Evolutionary conservation across 2,888 invertebrate species (phyloP), one percentile per base, ranked within the genome.

Genomic region (Fragum sueziense): DNA sequence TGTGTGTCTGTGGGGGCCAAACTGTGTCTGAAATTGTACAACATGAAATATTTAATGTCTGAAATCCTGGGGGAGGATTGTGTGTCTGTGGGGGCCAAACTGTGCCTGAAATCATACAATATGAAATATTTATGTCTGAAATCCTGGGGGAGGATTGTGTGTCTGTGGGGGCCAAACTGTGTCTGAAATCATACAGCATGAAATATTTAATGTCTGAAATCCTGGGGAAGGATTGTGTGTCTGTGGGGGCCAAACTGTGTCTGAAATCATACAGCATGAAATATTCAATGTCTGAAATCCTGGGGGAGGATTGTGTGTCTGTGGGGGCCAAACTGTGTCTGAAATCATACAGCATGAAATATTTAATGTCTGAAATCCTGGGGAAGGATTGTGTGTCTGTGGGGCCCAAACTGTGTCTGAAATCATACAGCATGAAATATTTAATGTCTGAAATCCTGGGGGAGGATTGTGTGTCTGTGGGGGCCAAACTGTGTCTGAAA

Each of bases 281-380:
- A n/a, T n/a, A 14, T 37, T 6, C 6, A 37, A 37, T 70, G 88
- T 84, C 81, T 90, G 90, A 80, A 91, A 91, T 70, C 91, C 91
- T 72, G 91, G 91, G 51, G 91, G 91, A 70, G 91, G 91, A 80
- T 90, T 91, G 83, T 90, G 90, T 80, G 89, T 86, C 86, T 89
- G 89, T 79, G 89, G 89, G n/a, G 67, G 89, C 88, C 91, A 91
- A 70, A 88, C 88, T 76, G 88, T 87, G 71, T 86, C 88, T 85
- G 65, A 34, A 47, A 47, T 47, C 47, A 47, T 47, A 47, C 7
- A 14, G 17, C 3, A 47, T 14, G n/a, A 47, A 47, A 47, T 37
- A 6, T 37, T 6, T 9, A 37, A 37, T 37, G 37, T 37, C 37
- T 37, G 37, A 37, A 37, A 37, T 9, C 37, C n/a, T n/a, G n/a